Percentiles rank a stretch among this genome's conserved stretches.
phyloP scores from a whole-genome alignment of 2,797 vertebrate genomes.

The Channallabes apus region DNA sequence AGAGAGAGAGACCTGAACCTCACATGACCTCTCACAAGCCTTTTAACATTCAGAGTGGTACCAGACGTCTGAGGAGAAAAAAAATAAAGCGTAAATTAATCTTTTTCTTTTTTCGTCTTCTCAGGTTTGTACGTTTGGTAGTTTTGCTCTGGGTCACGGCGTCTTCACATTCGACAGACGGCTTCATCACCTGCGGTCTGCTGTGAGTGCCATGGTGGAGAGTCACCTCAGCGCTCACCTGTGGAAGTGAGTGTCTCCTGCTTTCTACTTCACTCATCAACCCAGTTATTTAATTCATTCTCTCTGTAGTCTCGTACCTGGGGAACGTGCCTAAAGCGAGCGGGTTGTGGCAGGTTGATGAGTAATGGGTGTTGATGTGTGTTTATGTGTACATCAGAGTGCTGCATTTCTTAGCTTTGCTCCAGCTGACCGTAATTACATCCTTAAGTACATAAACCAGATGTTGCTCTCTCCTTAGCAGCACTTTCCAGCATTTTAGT shows the following conservation, averaged over 20 bases:
- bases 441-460: not conserved
- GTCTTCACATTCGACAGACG: conserved; percentile 89
- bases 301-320: not conserved
- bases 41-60: no score
- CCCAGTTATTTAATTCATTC: not conserved
- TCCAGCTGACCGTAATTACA: not conserved
- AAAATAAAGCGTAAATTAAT: not conserved
- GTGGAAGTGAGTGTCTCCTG: conserved; percentile 82
- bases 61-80: not conserved
- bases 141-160: conserved; percentile 82
- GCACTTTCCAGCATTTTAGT: not conserved
- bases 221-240: conserved; percentile 86
- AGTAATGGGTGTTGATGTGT: not conserved
- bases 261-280: not conserved
- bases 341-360: not conserved
- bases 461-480: not conserved
- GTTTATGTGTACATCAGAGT: not conserved
- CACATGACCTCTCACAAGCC: no score
- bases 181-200: conserved; percentile 87
- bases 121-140: conserved; percentile 88
- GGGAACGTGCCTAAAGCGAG: not conserved
- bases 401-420: not conserved
- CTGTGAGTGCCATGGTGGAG: conserved; percentile 89
- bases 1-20: no score
- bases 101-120: not conserved